Percentiles rank a stretch among this genome's conserved stretches.
These are phyloP conservation scores for Apodemus agrarius DNA, from an alignment of 2,797 vertebrate genomes.

Conservation along the genomic window DNA sequence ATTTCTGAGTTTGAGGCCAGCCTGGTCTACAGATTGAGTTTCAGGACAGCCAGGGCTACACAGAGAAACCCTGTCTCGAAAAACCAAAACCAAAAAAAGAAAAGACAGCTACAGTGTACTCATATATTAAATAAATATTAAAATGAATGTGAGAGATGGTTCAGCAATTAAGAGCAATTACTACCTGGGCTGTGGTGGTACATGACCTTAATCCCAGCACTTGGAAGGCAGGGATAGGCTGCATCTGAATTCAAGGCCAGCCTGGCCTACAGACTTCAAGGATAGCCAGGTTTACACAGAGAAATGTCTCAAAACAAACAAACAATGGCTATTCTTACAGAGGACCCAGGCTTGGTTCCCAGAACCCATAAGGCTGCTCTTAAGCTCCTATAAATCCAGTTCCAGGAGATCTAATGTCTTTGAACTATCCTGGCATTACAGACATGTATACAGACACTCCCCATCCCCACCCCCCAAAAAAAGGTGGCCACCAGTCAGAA, in stretches of 20 bases:
- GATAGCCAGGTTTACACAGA: background rate
- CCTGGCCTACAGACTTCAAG: background rate
- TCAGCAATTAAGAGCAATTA: background rate
- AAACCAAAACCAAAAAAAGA: no score
- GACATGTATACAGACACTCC: no score
- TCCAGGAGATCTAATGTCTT: background rate
- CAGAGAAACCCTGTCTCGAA: no score
- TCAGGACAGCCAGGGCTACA: no score
- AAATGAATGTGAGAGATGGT: no score
- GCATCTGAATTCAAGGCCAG: background rate
- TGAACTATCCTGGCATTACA: background rate
- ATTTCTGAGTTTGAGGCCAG: no score
- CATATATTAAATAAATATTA: no score
- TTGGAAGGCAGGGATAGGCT: background rate
- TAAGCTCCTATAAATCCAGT: background rate
- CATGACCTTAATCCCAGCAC: background rate
- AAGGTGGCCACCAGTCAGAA: background rate
- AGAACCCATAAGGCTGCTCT: background rate
- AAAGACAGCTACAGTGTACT: no score
- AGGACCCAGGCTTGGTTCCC: background rate
- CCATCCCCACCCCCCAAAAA: background rate
- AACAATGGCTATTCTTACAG: background rate
- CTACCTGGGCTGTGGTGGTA: background rate
- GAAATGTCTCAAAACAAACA: background rate
- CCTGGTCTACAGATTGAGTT: no score